These are phyloP conservation scores for Echinops telfairi DNA, from an alignment of 2,113 vertebrate genomes.

Conservation along the genomic window DNA sequence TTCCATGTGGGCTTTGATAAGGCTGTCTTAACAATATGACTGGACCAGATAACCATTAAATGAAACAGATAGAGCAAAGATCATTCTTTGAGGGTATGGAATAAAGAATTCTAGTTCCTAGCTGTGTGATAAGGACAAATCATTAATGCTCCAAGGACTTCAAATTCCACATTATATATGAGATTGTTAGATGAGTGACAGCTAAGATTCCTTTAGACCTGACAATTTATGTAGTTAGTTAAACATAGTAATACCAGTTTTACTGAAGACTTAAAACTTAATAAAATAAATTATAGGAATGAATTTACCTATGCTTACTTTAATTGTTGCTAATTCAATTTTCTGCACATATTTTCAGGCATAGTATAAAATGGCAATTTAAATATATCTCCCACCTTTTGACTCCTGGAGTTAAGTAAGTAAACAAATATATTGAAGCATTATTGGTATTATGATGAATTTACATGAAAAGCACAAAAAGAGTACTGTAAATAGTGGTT, in stretches of 20 bases:
- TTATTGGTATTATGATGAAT: accelerated
- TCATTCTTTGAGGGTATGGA: accelerated
- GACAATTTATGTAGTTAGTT: not conserved
- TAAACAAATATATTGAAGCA: not conserved
- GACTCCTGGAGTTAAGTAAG: too few species aligned
- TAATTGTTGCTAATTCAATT: not conserved
- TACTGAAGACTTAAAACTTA: not conserved
- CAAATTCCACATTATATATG: accelerated
- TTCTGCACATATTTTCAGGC: not conserved
- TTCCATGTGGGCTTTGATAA: too few species aligned
- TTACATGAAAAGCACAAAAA: not conserved
- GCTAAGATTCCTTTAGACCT: too few species aligned
- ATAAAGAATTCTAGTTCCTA: not conserved
- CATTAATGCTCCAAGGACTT: accelerated
- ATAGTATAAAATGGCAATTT: accelerated
- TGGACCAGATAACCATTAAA: too few species aligned
- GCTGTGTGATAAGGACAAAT: accelerated
- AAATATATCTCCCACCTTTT: not conserved
- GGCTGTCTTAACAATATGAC: too few species aligned
- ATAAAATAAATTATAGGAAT: not conserved
- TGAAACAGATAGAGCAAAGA: not conserved
- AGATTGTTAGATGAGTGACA: accelerated
- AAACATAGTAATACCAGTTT: not conserved
- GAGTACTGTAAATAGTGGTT: too few species aligned
- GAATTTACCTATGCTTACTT: not conserved